Evolutionary conservation across 2,888 invertebrate genomes (phyloP).

Genomic region (Nysson spinosus): DNA sequence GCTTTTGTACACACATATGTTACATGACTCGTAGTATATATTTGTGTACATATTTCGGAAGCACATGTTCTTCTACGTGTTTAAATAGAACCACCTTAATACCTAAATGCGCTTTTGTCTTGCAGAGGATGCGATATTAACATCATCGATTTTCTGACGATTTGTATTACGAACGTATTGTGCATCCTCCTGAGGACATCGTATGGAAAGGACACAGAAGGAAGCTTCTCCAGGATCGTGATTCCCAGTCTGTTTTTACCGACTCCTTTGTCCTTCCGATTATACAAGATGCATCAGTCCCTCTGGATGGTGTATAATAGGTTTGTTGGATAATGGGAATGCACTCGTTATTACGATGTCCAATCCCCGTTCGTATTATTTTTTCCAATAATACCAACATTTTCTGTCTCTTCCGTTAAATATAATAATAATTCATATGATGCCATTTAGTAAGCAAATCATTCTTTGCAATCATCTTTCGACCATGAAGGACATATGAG

Average conservation of each 20-base stretch:
- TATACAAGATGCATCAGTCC: conserved; percentile 55
- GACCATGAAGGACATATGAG: too few relatives aligned
- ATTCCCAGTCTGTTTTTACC: conserved; percentile 47
- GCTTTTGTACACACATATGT: too few relatives aligned
- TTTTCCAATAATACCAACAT: conserved; percentile 1
- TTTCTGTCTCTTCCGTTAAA: neutral
- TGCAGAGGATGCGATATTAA: conserved; percentile 39
- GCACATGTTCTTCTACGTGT: conserved; percentile 44
- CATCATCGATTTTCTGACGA: conserved; percentile 50
- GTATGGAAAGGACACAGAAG: conserved; percentile 32
- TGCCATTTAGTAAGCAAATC: too few relatives aligned
- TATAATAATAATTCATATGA: too few relatives aligned
- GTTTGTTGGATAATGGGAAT: conserved; percentile 49
- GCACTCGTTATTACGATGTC: conserved; percentile 46
- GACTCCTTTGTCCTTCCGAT: conserved; percentile 54
- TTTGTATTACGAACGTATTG: conserved; percentile 46
- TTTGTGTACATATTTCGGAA: neutral
- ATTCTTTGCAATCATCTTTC: too few relatives aligned
- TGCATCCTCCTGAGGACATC: conserved; percentile 40
- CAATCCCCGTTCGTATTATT: conserved; percentile 30
- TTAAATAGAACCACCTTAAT: conserved; percentile 72
- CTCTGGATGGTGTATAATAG: conserved; percentile 44
- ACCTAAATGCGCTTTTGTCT: conserved; percentile 67
- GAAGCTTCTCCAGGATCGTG: conserved; percentile 53
- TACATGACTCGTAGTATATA: too few relatives aligned